Evolutionary conservation across 2,888 invertebrate species (phyloP).

Genomic region (Tachina fera): DNA sequence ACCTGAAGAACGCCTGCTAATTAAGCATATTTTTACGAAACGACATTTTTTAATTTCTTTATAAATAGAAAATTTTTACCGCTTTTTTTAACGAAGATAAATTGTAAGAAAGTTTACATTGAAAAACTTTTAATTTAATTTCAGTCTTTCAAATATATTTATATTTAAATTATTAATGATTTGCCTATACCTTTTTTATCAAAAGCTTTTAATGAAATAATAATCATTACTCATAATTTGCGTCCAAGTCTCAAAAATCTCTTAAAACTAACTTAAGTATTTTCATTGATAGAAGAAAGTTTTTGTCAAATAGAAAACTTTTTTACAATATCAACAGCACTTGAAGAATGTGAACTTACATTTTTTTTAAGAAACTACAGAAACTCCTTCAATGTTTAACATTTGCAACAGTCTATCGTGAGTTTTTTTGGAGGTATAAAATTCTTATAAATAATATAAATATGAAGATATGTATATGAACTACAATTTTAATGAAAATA

Average conservation of each 20-base stretch:
- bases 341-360: constrained; percentile 6
- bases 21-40: too few relatives aligned
- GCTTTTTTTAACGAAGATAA: too few relatives aligned
- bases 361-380: constrained; percentile 6
- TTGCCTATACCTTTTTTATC: neutral
- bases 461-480: too few relatives aligned
- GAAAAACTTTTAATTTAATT: too few relatives aligned
- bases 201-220: neutral
- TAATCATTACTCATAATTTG: neutral
- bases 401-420: neutral
- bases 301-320: constrained; percentile 40
- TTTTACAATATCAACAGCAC: constrained; percentile 48
- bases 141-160: neutral
- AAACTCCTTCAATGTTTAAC: constrained; percentile 1
- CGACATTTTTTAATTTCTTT: too few relatives aligned
- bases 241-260: constrained; percentile 58
- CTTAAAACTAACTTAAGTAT: constrained; percentile 58
- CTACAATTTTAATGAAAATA: too few relatives aligned
- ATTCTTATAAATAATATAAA: too few relatives aligned
- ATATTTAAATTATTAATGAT: neutral
- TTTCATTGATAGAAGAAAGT: constrained; percentile 37
- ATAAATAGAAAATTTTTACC: too few relatives aligned
- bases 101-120: too few relatives aligned
- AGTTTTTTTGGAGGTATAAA: too few relatives aligned
- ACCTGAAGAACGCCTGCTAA: too few relatives aligned